These are phyloP conservation scores for Huso huso DNA, from an alignment of 2,797 vertebrate species.

Conservation along the genomic window DNA sequence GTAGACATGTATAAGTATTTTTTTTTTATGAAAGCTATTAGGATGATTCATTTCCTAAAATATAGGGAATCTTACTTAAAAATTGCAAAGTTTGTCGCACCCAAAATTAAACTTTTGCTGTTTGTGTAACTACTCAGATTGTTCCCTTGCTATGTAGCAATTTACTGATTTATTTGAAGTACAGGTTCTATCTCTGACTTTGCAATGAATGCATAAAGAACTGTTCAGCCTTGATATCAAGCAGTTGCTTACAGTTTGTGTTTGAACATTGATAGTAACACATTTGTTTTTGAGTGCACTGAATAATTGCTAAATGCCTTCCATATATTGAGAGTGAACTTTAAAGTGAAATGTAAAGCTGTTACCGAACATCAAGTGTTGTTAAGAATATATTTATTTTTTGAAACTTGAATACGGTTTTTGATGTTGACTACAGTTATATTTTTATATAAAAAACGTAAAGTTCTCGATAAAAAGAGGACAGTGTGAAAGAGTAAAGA, in stretches of 20 bases:
- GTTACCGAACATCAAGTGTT: slow-evolving; percentile 25
- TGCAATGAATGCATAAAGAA: too few relatives aligned
- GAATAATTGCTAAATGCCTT: slow-evolving; percentile 24
- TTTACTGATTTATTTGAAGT: too few relatives aligned
- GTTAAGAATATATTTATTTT: slow-evolving; percentile 57
- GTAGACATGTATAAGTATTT: slow-evolving; percentile 17
- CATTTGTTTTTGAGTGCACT: slow-evolving; percentile 24
- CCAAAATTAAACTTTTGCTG: background rate
- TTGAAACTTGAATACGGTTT: slow-evolving; percentile 62
- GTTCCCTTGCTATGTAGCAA: too few relatives aligned
- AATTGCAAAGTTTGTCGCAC: slow-evolving; percentile 9
- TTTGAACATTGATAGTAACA: too few relatives aligned
- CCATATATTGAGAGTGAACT: slow-evolving; percentile 16
- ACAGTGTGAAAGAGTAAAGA: slow-evolving; percentile 17
- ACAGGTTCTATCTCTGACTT: too few relatives aligned
- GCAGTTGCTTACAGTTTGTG: too few relatives aligned
- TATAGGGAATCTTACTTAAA: slow-evolving; percentile 8
- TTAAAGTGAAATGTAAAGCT: slow-evolving; percentile 16
- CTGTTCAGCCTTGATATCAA: too few relatives aligned
- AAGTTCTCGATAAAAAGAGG: slow-evolving; percentile 20
- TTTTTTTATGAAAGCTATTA: slow-evolving; percentile 17
- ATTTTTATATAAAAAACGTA: slow-evolving; percentile 70
- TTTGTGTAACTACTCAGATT: too few relatives aligned
- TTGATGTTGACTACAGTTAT: slow-evolving; percentile 54
- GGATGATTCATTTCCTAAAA: slow-evolving; percentile 5